Conservation (phyloP, 2,797 vertebrate species). For the Mergus octosetaceus region DNA sequence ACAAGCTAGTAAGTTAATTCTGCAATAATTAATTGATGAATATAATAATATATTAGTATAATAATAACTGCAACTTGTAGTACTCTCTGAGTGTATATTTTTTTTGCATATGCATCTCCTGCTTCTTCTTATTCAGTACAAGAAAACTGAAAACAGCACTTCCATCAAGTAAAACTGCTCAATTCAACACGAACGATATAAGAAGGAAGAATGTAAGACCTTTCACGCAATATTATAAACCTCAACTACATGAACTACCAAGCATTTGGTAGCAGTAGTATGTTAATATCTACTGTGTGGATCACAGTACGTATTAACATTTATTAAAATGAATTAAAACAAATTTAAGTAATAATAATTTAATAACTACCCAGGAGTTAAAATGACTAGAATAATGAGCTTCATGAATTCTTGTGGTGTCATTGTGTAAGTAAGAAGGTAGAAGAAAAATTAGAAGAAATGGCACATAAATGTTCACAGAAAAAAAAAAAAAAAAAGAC, state of each 20-base stretch:
- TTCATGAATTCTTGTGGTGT: not conserved
- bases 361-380: not conserved
- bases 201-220: not conserved
- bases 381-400: not conserved
- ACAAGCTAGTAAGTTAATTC: not conserved
- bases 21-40: no score
- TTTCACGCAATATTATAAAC: not conserved
- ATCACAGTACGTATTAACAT: not conserved
- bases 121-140: not conserved
- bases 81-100: not conserved
- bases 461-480: not conserved
- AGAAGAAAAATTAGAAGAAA: not conserved
- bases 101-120: accelerated
- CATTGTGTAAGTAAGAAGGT: not conserved
- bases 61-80: not conserved
- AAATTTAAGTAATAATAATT: not conserved
- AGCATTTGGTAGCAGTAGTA: not conserved
- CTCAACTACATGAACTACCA: not conserved
- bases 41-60: no score
- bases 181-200: not conserved
- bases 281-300: not conserved
- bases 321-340: not conserved
- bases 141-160: not conserved
- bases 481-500: not conserved
- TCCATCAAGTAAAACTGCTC: not conserved